Percentiles rank a stretch among this genome's conserved stretches.
Evolutionary conservation across 2,113 vertebrate species (phyloP).

Genomic region (Chelonoidis abingdonii): DNA sequence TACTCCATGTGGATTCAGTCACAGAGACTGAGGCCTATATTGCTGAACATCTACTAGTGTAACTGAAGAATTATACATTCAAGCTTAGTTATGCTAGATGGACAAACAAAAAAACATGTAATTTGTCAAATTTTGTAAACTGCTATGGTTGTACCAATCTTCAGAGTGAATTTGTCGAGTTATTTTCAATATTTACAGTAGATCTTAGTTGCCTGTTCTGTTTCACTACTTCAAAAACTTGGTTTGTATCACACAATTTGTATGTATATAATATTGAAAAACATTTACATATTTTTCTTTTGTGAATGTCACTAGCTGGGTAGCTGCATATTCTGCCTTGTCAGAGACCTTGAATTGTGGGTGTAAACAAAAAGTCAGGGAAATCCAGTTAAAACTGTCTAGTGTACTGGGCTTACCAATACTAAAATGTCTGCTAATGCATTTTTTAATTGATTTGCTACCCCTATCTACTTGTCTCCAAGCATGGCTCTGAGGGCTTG

Average conservation of each 20-base stretch:
- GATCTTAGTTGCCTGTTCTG: not conserved
- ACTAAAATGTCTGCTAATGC: not conserved
- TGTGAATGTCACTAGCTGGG: not conserved
- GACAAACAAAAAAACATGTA: not conserved
- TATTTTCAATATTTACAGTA: not conserved
- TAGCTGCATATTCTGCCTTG: not conserved
- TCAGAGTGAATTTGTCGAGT: not conserved
- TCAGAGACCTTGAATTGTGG: not conserved
- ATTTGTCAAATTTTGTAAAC: not conserved
- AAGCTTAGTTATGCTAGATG: not conserved
- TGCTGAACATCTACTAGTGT: not conserved
- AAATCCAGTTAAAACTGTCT: not conserved
- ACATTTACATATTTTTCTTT: not conserved
- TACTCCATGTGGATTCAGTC: not conserved
- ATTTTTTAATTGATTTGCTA: not conserved
- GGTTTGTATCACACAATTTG: not conserved
- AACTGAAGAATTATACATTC: not conserved
- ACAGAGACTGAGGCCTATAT: not conserved
- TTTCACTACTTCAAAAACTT: not conserved
- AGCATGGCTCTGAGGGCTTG: not conserved
- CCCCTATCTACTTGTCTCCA: fast-evolving
- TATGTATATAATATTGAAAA: not conserved
- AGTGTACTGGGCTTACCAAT: not conserved
- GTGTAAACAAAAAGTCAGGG: not conserved
- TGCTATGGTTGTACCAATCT: not conserved